Percentiles rank a stretch among this genome's conserved stretches.
These are phyloP conservation scores for Synergus gifuensis DNA, from an alignment of 2,888 invertebrate genomes.

Conservation along the genomic window DNA sequence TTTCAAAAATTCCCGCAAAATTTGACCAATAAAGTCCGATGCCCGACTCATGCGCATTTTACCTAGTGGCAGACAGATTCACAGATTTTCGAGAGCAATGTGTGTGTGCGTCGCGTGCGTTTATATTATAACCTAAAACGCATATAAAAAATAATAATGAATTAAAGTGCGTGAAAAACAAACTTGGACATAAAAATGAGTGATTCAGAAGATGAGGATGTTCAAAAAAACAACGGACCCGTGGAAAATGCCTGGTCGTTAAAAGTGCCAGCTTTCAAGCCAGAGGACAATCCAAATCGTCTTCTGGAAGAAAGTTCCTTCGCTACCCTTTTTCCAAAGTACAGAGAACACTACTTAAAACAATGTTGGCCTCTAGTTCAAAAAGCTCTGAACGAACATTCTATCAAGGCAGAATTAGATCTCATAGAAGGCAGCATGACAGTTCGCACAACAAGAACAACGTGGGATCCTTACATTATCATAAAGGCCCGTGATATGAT, in stretches of 20 bases:
- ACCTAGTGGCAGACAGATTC: too few relatives aligned
- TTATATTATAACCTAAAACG: too few relatives aligned
- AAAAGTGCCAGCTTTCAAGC: conserved; percentile 92
- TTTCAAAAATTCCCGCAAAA: too few relatives aligned
- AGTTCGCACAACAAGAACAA: conserved; percentile 96
- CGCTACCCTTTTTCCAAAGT: conserved; percentile 97
- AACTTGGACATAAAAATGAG: conserved; percentile 61
- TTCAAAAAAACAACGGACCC: conserved; percentile 72
- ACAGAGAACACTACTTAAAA: conserved; percentile 95
- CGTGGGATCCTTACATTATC: conserved; percentile 99
- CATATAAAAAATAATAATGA: not conserved
- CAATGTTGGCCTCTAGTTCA: conserved; percentile 98
- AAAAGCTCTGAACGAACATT: conserved; percentile 88
- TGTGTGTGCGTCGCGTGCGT: too few relatives aligned
- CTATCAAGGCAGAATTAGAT: conserved; percentile 92
- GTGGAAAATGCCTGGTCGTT: conserved; percentile 92
- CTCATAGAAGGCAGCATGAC: conserved; percentile 96
- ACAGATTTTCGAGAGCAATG: too few relatives aligned
- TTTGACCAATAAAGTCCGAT: too few relatives aligned
- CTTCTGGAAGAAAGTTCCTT: conserved; percentile 96
- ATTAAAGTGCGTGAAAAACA: not conserved
- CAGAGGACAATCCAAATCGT: conserved; percentile 93
- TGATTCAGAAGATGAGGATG: conserved; percentile 73
- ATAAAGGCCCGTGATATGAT: conserved; percentile 98
- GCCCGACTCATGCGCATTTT: too few relatives aligned